Percentiles rank a stretch among this genome's conserved stretches.
Conservation (phyloP, 2,888 invertebrate genomes). For the Carcina quercana region DNA sequence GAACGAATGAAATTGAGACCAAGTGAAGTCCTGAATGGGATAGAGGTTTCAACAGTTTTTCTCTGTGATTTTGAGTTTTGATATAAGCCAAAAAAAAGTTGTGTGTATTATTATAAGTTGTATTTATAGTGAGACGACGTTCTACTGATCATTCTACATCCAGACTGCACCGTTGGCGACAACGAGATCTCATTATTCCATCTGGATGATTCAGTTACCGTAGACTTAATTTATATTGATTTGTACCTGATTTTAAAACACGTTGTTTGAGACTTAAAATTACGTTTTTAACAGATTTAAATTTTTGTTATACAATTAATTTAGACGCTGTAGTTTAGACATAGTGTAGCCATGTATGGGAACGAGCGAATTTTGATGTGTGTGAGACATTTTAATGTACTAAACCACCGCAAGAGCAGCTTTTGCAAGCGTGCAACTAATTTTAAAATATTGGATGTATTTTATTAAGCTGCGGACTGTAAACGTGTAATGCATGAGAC, state of each 20-base stretch:
- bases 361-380: constrained; percentile 59
- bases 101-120: constrained; percentile 45
- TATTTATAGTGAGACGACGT: constrained; percentile 32
- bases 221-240: constrained; percentile 66
- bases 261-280: constrained; percentile 62
- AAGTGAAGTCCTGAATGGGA: constrained; percentile 21
- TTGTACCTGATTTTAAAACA: constrained; percentile 69
- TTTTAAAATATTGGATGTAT: constrained; percentile 44
- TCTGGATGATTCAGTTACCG: constrained; percentile 64
- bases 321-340: constrained; percentile 40
- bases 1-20: constrained; percentile 12
- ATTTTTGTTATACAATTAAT: constrained; percentile 47
- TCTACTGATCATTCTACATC: constrained; percentile 27
- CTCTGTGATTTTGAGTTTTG: constrained; percentile 65
- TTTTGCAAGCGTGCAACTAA: constrained; percentile 64
- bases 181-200: constrained; percentile 62
- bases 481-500: background rate
- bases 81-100: constrained; percentile 61
- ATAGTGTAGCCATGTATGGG: constrained; percentile 43
- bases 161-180: constrained; percentile 29
- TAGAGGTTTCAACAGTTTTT: constrained; percentile 35
- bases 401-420: constrained; percentile 65
- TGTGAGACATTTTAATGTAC: constrained; percentile 39
- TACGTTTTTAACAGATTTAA: constrained; percentile 60
- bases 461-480: constrained; percentile 32